Conservation (phyloP, 2,113 vertebrate genomes). For the human region DNA sequence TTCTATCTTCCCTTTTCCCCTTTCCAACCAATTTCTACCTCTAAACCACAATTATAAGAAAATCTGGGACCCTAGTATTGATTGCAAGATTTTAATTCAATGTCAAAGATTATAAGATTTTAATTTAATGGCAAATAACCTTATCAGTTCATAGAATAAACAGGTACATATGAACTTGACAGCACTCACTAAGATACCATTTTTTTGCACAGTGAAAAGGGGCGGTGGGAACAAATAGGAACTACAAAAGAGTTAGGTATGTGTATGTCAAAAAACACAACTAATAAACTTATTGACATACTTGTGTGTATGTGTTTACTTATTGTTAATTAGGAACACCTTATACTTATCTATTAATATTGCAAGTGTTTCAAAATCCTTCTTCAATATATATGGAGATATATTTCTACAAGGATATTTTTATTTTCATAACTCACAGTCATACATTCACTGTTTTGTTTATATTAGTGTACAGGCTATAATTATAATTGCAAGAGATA, state of each 20-base stretch:
- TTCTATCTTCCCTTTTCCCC: fast-evolving
- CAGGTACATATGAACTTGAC: background rate
- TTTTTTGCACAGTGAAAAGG: background rate
- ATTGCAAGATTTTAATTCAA: background rate
- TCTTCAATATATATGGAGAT: background rate
- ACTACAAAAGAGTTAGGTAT: background rate
- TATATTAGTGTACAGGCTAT: conserved; percentile 5
- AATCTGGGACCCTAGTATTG: background rate
- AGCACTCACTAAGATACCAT: background rate
- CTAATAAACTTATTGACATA: background rate
- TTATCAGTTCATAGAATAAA: background rate
- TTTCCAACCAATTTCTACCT: background rate
- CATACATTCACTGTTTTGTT: background rate
- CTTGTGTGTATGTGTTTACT: background rate
- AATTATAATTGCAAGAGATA: conserved; percentile 47
- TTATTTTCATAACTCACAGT: background rate
- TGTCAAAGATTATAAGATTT: background rate
- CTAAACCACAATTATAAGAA: background rate
- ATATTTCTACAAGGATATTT: background rate
- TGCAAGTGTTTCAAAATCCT: background rate
- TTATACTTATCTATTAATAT: background rate
- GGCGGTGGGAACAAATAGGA: background rate
- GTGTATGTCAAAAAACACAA: background rate
- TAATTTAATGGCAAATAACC: background rate
- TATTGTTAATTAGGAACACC: background rate